phyloP scores from a whole-genome alignment of 2,797 vertebrate genomes.

The Peromyscus attwateri region DNA sequence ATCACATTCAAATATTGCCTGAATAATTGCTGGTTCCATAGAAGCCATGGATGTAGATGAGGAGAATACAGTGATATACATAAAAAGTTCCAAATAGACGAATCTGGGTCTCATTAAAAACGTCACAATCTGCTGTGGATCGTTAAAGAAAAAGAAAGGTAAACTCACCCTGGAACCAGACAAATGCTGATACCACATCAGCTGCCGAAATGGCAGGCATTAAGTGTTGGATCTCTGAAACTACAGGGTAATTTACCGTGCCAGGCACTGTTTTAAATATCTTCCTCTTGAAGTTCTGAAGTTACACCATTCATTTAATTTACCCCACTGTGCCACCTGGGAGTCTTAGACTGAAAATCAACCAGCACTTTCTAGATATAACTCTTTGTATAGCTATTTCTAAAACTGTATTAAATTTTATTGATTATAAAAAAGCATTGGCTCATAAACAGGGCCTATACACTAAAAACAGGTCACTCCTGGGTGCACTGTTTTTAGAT shows the following conservation, averaged over 20 bases:
- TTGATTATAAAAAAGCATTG: conserved; percentile 23
- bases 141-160: conserved; percentile 26
- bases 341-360: conserved; percentile 12
- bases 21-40: conserved; percentile 9
- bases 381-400: neutral
- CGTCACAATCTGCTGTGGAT: neutral
- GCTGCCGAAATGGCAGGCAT: too few relatives aligned
- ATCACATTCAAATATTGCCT: conserved; percentile 22
- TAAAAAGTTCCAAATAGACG: neutral
- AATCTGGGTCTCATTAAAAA: neutral
- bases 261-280: neutral
- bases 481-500: neutral
- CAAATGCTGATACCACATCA: neutral
- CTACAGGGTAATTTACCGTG: neutral
- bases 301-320: conserved; percentile 33
- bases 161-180: neutral
- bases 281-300: conserved; percentile 26
- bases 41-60: conserved; percentile 19
- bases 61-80: neutral
- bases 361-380: conserved; percentile 36
- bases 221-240: neutral
- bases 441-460: neutral
- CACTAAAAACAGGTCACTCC: conserved; percentile 15
- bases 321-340: neutral
- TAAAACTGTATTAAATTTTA: conserved; percentile 29